Evolutionary conservation across 2,113 vertebrate species (phyloP).

Genomic region (Pteronura brasiliensis): DNA sequence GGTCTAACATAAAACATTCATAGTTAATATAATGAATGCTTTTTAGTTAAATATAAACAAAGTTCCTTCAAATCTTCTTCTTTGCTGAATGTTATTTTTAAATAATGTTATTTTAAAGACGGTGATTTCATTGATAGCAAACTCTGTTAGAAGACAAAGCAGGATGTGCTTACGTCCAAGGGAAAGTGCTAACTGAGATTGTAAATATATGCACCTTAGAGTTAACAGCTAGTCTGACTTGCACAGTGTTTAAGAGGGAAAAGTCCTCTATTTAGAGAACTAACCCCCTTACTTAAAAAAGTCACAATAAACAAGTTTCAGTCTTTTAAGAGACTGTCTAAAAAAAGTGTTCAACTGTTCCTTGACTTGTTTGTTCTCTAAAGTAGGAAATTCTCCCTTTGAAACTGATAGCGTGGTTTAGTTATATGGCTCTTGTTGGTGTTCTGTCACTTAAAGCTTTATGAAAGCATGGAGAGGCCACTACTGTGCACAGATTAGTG

Average conservation of each 20-base stretch:
- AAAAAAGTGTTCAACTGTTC: background rate
- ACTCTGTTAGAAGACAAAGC: constrained; percentile 59
- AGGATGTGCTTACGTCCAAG: background rate
- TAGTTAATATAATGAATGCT: background rate
- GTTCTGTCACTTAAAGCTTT: background rate
- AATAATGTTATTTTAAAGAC: constrained; percentile 28
- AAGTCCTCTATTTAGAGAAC: constrained; percentile 18
- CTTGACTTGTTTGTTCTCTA: background rate
- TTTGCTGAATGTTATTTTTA: constrained; percentile 36
- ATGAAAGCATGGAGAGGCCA: background rate
- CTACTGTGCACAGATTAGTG: background rate
- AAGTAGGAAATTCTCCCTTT: constrained; percentile 21
- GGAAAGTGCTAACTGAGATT: background rate
- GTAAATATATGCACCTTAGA: constrained; percentile 37
- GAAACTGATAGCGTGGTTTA: background rate
- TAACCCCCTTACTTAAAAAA: constrained; percentile 13
- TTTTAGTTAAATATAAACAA: constrained; percentile 22
- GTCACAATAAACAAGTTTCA: background rate
- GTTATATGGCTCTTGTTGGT: background rate
- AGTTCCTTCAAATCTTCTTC: constrained; percentile 40
- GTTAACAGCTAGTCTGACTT: background rate
- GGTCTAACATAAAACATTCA: background rate
- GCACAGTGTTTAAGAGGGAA: constrained; percentile 18
- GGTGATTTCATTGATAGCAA: constrained; percentile 50
- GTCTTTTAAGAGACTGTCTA: background rate